These are phyloP conservation scores for Lepilemur septentrionalis DNA, from an alignment of 2,797 vertebrate species.

Conservation along the genomic window DNA sequence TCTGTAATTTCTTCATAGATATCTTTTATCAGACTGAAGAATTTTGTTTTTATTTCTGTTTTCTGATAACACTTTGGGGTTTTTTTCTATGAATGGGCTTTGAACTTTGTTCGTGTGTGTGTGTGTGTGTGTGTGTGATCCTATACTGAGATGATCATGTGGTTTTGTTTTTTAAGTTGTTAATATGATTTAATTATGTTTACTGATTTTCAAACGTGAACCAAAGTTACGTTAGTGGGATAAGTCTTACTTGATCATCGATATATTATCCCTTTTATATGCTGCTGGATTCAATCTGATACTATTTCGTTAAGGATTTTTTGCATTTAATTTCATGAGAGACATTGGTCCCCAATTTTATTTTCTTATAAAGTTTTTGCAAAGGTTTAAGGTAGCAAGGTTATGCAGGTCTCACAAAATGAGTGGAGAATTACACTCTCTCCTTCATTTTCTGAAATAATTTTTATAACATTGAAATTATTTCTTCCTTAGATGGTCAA, in stretches of 20 bases:
- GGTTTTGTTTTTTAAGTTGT: constrained; percentile 10
- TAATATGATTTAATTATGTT: neutral
- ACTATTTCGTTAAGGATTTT: neutral
- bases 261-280: neutral
- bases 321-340: neutral
- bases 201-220: neutral
- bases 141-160: neutral
- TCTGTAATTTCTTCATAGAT: neutral
- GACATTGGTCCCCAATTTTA: neutral
- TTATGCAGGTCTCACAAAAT: neutral
- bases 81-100: neutral
- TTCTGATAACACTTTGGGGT: neutral
- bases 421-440: neutral
- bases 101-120: neutral
- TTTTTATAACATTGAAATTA: neutral
- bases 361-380: neutral
- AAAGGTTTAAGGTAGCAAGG: neutral
- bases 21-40: neutral
- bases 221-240: neutral
- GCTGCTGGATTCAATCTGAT: neutral
- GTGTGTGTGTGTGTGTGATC: neutral
- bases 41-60: neutral
- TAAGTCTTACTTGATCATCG: neutral
- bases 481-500: neutral
- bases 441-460: constrained; percentile 10